Percentiles rank a stretch among this genome's conserved stretches.
These are phyloP conservation scores for Crenichthys baileyi DNA, from an alignment of 2,797 vertebrate species.

Conservation along the genomic window DNA sequence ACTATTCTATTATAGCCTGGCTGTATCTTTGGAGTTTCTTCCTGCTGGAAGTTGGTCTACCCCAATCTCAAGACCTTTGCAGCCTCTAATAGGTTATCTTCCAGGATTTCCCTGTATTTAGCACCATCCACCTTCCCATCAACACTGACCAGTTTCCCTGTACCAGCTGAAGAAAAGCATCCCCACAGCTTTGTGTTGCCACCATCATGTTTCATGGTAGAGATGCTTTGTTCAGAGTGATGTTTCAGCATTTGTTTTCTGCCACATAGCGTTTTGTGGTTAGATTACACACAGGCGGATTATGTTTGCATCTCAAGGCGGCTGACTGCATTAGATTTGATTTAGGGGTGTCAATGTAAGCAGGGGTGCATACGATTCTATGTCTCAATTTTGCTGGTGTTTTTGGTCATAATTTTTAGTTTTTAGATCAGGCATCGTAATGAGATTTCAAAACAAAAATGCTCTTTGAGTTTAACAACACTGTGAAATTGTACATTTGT, in stretches of 20 bases:
- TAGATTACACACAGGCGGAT: not conserved
- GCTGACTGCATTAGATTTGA: not conserved
- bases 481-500: not conserved
- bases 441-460: constrained; percentile 29
- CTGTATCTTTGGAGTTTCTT: no score
- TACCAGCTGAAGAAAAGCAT: no score
- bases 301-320: not conserved
- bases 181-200: no score
- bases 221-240: no score
- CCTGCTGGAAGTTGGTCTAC: no score
- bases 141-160: no score
- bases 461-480: constrained; percentile 1
- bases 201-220: no score
- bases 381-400: not conserved
- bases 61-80: no score
- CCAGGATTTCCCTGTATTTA: no score
- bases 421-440: constrained; percentile 36
- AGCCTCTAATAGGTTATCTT: no score
- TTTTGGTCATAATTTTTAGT: constrained; percentile 51
- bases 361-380: not conserved
- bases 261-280: not conserved
- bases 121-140: no score
- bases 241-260: not conserved
- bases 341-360: not conserved
- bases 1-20: no score